These are phyloP conservation scores for Diglossa cyanea DNA, from an alignment of 2,797 vertebrate species.

Conservation along the genomic window DNA sequence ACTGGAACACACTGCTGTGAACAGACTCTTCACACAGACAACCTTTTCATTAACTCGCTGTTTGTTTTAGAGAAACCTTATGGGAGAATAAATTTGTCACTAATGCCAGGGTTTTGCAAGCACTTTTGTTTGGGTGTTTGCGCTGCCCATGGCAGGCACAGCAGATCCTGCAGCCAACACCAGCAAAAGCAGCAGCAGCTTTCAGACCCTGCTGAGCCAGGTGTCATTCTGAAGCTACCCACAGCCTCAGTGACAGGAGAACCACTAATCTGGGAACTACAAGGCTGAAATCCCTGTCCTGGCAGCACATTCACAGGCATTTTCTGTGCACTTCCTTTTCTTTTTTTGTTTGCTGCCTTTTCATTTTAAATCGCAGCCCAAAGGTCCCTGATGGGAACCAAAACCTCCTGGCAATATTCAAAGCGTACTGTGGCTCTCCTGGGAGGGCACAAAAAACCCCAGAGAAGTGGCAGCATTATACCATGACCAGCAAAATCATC, in stretches of 20 bases:
- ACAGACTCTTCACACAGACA: not conserved
- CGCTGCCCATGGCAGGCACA: not conserved
- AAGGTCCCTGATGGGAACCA: not conserved
- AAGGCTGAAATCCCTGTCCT: not conserved
- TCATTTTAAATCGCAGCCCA: not conserved
- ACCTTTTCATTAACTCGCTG: not conserved
- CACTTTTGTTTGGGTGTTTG: not conserved
- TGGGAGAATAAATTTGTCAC: not conserved
- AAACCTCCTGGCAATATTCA: not conserved
- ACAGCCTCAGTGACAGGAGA: not conserved
- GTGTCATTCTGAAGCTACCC: not conserved
- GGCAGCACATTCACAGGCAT: not conserved
- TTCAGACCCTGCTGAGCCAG: not conserved
- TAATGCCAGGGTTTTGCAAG: not conserved
- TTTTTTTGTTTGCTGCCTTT: not conserved
- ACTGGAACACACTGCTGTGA: not conserved
- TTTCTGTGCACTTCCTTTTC: accelerated
- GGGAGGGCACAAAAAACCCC: not conserved
- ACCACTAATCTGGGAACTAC: not conserved
- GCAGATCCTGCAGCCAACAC: not conserved
- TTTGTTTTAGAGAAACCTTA: not conserved
- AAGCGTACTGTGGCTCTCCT: not conserved
- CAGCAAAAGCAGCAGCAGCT: not conserved
- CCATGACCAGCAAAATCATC: not conserved
- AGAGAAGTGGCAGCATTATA: not conserved